Conservation (phyloP, 2,797 vertebrate species). For the Acrossocheilus wenchowensis region DNA sequence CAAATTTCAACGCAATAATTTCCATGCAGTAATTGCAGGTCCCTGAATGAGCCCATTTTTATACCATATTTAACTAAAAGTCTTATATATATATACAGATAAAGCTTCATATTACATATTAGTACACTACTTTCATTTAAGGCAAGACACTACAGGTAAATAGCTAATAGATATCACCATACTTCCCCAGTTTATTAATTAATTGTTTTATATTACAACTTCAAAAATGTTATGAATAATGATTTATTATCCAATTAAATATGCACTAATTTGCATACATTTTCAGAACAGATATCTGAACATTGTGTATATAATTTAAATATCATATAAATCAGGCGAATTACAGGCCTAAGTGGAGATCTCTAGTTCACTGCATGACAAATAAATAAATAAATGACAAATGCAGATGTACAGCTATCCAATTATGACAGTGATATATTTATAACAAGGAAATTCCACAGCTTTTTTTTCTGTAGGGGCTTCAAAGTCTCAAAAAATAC, state of each 20-base stretch:
- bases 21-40: background rate
- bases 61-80: background rate
- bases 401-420: too few relatives aligned
- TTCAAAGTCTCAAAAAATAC: too few relatives aligned
- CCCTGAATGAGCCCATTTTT: background rate
- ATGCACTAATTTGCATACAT: too few relatives aligned
- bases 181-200: background rate
- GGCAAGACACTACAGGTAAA: background rate
- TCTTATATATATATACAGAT: background rate
- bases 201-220: background rate
- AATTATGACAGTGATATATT: too few relatives aligned
- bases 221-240: background rate
- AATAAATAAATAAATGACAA: too few relatives aligned
- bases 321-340: too few relatives aligned
- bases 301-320: too few relatives aligned
- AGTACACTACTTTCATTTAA: background rate
- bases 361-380: too few relatives aligned
- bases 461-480: too few relatives aligned
- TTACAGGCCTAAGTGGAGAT: too few relatives aligned
- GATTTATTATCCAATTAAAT: background rate
- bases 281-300: background rate
- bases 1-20: background rate
- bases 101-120: background rate
- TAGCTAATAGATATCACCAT: background rate
- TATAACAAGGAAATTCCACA: too few relatives aligned